Conservation (phyloP, 2,888 invertebrate genomes). For the Volucella inanis region DNA sequence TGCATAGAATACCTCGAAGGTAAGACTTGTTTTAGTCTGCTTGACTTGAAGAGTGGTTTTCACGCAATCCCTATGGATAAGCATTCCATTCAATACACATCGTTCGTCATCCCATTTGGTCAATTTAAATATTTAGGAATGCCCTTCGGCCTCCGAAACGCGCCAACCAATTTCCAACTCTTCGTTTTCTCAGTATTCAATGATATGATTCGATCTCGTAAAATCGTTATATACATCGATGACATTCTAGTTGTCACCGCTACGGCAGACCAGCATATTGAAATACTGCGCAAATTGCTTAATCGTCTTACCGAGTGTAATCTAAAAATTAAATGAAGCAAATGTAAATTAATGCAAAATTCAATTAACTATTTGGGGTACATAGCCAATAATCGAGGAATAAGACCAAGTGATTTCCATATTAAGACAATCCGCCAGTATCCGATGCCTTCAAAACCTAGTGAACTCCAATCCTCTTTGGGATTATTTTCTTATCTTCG, state of each 20-base stretch:
- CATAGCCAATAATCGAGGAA: slow-evolving; percentile 23
- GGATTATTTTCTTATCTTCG: slow-evolving; percentile 22
- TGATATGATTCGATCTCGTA: slow-evolving; percentile 32
- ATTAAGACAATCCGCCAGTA: slow-evolving; percentile 41
- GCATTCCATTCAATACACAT: slow-evolving; percentile 73
- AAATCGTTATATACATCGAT: slow-evolving; percentile 56
- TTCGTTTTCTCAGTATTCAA: slow-evolving; percentile 45
- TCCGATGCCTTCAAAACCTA: slow-evolving; percentile 39
- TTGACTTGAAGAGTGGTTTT: slow-evolving; percentile 75
- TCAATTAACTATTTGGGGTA: slow-evolving; percentile 53
- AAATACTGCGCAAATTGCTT: slow-evolving; percentile 29
- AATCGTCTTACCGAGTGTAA: slow-evolving; percentile 21
- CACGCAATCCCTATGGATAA: slow-evolving; percentile 71
- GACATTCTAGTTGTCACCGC: slow-evolving; percentile 50
- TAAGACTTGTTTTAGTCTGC: slow-evolving; percentile 68
- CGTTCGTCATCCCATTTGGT: slow-evolving; percentile 75
- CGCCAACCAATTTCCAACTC: slow-evolving; percentile 65
- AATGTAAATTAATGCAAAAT: slow-evolving; percentile 21
- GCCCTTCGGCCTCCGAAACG: slow-evolving; percentile 71
- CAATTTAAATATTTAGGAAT: slow-evolving; percentile 72
- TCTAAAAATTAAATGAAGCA: slow-evolving; percentile 24
- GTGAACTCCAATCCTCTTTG: slow-evolving; percentile 10
- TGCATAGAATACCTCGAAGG: slow-evolving; percentile 59
- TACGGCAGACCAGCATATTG: slow-evolving; percentile 32
- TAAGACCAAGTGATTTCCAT: slow-evolving; percentile 36